Base-by-base conservation (phyloP, 1,140 invertebrate genomes). In the Oryzaephilus surinamensis region DNA sequence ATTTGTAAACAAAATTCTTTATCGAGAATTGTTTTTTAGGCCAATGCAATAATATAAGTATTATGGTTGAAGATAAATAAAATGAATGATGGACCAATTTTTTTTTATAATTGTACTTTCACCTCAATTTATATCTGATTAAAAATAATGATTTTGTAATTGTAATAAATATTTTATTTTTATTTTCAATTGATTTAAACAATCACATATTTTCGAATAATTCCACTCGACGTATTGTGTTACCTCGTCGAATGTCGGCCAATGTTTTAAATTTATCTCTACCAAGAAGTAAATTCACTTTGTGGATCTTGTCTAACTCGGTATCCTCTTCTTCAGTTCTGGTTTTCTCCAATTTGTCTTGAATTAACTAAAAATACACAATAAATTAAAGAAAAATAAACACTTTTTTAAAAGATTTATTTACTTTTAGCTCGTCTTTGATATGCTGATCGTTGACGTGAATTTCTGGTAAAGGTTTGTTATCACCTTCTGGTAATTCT, bases 221-320 rank as follows among this genome's bases (percentile, higher is more conserved):
- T 37, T 61, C 59, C 2, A 60, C 56, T 32, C 59, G 36, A 37
- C 59, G 40, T 14, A 51, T 46, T 1, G 59, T 61, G 31, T 61
- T 61, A 17, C 58, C 59, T 27, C 51, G 51, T 19, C 59, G 47
- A 40, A 61, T 60, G 30, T 58, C 57, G 7, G 47, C 32, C 21
- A 61, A 45, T 14, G 59, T 61, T 41, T 60, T 60, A 32, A 54
- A 61, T 46, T 61, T 61, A 39, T 60, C 51, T 12, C 49, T 45
- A 17, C 56, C 57, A 26, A 57, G 48, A n/a, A 43, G 17, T 11
- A 61, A 15, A 45, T 61, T 61, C 12, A 57, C 50, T 39, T 57
- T 50, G 28, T 61, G 59, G n/a, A 61, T 58, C 31, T 50, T 55
- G 38, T 61, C 59, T 14, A 58, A 30, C 18, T 51, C 39, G 1